Base-by-base conservation (phyloP, 2,888 invertebrate genomes). In the Omphaloscelis lunosa region DNA sequence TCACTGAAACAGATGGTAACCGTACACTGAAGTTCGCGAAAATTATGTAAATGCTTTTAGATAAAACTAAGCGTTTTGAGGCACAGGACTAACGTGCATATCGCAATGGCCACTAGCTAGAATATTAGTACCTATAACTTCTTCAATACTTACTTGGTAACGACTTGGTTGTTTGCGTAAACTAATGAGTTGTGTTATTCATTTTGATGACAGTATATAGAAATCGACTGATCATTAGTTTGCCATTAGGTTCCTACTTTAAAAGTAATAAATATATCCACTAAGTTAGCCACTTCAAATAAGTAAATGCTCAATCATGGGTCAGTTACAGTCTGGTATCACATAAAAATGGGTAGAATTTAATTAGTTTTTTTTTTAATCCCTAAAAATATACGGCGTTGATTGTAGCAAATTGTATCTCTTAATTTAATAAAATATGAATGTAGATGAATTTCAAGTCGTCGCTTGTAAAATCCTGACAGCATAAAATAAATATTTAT, bases 31-130 rank as follows among this genome's bases (percentile, higher is more conserved):
- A 68, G 41, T 34, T 68, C 53, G 27, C 11, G 41, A 68, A n/a
- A 63, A 80, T 80, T 79, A 79, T 79, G 79, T 74, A 79, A 79
- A 79, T 80, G 34, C 27, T 53, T 74, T 74, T 69, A 58, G 20
- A 58, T 74, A 53, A 73, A 74, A 68, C 27, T 65, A 63, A 34
- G 34, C 45, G 29, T 20, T 79, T 67, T 0, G 12, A 1, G 11
- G 15, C 20, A 59, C 29, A 59, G 20, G 23, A 29, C 29, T 27
- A 61, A 34, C 51, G 11, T 62, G 8, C 29, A 8, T 29, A 39
- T 61, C 12, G 34, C 11, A 56, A 23, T 27, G 39, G 39, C 39
- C 2, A 48, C 23, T 69, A 29, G 20, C 23, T 69, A 29, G n/a
- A 68, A 62, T 68, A 62, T 71, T 58, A 9, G n/a, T 56, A n/a